Evolutionary conservation across 1,140 invertebrate species (phyloP).

Genomic region (Hyphantria cunea): DNA sequence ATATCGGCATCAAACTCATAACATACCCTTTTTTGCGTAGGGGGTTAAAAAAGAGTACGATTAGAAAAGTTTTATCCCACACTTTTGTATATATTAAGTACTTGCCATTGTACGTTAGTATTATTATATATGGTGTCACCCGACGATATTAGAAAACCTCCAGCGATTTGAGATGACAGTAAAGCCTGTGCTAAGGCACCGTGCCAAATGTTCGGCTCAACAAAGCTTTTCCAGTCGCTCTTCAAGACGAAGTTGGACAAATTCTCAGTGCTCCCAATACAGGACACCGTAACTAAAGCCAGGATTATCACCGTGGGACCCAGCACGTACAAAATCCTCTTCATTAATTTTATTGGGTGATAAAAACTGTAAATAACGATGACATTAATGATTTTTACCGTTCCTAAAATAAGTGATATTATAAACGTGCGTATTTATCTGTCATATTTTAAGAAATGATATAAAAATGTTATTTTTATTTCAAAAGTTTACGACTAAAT

Average conservation of each 20-base stretch:
- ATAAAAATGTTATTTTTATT: too few species aligned
- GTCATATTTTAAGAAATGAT: too few species aligned
- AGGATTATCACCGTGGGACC: conserved; percentile 48
- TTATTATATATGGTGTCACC: conserved; percentile 83
- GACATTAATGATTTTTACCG: too few species aligned
- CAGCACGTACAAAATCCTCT: conserved; percentile 50
- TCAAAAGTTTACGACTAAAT: too few species aligned
- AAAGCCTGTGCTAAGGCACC: conserved; percentile 82
- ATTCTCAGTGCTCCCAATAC: conserved; percentile 35
- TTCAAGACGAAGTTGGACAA: conserved; percentile 31
- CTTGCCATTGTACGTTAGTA: conserved; percentile 83
- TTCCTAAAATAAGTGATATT: too few species aligned
- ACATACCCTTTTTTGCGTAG: too few species aligned
- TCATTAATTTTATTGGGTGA: conserved; percentile 64
- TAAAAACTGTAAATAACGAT: conserved; percentile 67
- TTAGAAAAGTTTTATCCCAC: too few species aligned
- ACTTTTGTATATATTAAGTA: conserved; percentile 16
- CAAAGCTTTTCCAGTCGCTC: conserved; percentile 44
- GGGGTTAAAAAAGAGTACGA: too few species aligned
- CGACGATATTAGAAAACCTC: conserved; percentile 83
- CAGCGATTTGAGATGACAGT: conserved; percentile 82
- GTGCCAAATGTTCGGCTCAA: conserved; percentile 78
- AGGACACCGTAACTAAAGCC: conserved; percentile 34
- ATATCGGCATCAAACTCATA: too few species aligned
- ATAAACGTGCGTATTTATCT: too few species aligned